Evolutionary conservation across 2,797 vertebrate species (phyloP), one percentile per base, ranked within the genome.

Genomic region (Sebastes jordani): DNA sequence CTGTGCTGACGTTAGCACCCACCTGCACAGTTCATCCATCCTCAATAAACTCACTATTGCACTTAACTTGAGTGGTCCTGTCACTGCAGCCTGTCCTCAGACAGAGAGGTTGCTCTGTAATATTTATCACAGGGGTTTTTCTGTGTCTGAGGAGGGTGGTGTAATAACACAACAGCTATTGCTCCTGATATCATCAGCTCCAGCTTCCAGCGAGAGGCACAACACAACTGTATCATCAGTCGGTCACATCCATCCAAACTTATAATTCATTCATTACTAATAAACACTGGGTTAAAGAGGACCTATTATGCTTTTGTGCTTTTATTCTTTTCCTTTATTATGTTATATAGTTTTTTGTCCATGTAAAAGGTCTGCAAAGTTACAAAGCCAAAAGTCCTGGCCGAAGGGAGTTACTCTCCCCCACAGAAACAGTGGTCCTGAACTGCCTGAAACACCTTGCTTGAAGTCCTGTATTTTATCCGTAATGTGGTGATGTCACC

Each of bases 11-110:
- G 18, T 49, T 60, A 92, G 90, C 73, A 79, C 38, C 71, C 71
- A 82, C 74, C 84, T 86, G 66, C 77, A 64, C 61, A 69, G 55
- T 84, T 89, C 80, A 74, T 70, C 70, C 70, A 63, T 87, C 67
- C 69, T 81, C 74, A 82, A 71, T 83, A 76, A 88, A 90, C 78
- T 83, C 60, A 82, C 60, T 54, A 73, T 52, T 88, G 90, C 89
- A 91, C 90, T 88, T 89, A 78, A 65, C 55, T 66, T 88, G 87
- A 93, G 91, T 89, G 90, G 76, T 86, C 55, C 84, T 81, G 82
- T 90, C 82, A 80, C 85, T 78, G 82, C 78, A 60, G 79, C 65
- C 49, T 63, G 76, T 82, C 86, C 74, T 84, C 65, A 30, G 27
- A 61, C 56, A 68, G 67, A 81, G 76, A 88, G 65, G 74, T 36